Evolutionary conservation across 2,888 invertebrate genomes (phyloP), one percentile per base, ranked within the genome.

Genomic region (Drosophila ustulata): DNA sequence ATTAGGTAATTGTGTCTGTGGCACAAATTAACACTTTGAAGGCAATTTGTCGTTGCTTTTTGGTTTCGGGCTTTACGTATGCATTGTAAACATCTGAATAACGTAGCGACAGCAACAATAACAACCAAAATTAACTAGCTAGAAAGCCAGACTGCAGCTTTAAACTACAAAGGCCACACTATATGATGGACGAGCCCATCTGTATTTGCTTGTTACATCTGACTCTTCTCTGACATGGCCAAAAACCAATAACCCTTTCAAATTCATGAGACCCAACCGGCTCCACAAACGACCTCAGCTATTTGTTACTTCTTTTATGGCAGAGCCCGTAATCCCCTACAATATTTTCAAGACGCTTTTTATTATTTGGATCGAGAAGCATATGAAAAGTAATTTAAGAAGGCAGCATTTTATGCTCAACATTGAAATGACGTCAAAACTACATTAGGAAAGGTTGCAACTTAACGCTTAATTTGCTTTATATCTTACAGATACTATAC

Each of bases 1-100:
- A 85, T 83, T 83, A 88, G 86, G 82, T 83, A 83, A 83, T 83
- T 83, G 82, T 79, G 88, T 88, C 82, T 83, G 86, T 79, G 82
- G 82, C 88, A 88, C 82, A 82, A 83, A 83, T 83, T 83, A 83
- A 88, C 88, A 85, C 88, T 70, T 79, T 72, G 64, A 66, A 82
- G 68, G 71, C 88, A 82, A 83, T 88, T 83, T 79, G 82, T 88
- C 84, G 78, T 50, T 63, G 53, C 46, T 39, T 66, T 84, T 81
- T 61, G 52, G 53, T 78, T 72, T 45, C 25, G 30, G 61, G 62
- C 53, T 61, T 57, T 70, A 65, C 73, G 55, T 45, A 55, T 32
- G 32, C 46, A 26, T 34, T 55, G 34, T 56, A 45, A 13, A 39
- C 39, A 39, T 39, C 13, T 39, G 13, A 39, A 39, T 39, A 39